These are phyloP conservation scores for Alcedo atthis DNA, from an alignment of 2,797 vertebrate species.

Conservation along the genomic window DNA sequence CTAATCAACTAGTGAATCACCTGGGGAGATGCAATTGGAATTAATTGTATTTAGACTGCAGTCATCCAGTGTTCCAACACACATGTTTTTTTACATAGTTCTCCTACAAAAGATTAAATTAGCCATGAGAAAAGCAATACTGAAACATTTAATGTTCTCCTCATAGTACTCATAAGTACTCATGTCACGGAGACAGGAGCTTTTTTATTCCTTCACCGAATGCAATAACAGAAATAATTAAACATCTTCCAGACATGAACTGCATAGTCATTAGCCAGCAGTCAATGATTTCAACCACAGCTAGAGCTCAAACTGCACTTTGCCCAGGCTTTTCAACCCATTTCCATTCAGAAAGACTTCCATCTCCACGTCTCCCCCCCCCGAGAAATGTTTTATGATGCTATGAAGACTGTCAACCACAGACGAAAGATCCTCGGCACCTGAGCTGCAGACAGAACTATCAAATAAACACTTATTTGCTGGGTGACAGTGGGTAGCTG, in stretches of 20 bases:
- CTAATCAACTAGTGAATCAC: constrained; percentile 64
- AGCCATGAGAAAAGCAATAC: constrained; percentile 51
- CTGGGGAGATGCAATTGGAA: constrained; percentile 55
- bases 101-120: constrained; percentile 50
- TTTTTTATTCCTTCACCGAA: constrained; percentile 55
- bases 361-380: constrained; percentile 74
- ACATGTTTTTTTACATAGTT: constrained; percentile 46
- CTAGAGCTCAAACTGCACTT: constrained; percentile 39
- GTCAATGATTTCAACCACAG: constrained; percentile 47
- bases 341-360: constrained; percentile 73
- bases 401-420: constrained; percentile 77
- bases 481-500: constrained; percentile 67
- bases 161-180: constrained; percentile 48
- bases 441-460: constrained; percentile 78
- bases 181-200: constrained; percentile 16
- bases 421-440: constrained; percentile 67
- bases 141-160: constrained; percentile 59
- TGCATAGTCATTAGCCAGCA: constrained; percentile 72
- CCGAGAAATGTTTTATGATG: constrained; percentile 76
- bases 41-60: constrained; percentile 64
- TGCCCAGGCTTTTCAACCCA: constrained; percentile 53
- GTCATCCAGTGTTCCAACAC: constrained; percentile 24
- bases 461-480: constrained; percentile 82
- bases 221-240: constrained; percentile 71
- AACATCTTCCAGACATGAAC: constrained; percentile 66